Conservation (phyloP, 2,797 vertebrate species). For the Cottoperca gobio region DNA sequence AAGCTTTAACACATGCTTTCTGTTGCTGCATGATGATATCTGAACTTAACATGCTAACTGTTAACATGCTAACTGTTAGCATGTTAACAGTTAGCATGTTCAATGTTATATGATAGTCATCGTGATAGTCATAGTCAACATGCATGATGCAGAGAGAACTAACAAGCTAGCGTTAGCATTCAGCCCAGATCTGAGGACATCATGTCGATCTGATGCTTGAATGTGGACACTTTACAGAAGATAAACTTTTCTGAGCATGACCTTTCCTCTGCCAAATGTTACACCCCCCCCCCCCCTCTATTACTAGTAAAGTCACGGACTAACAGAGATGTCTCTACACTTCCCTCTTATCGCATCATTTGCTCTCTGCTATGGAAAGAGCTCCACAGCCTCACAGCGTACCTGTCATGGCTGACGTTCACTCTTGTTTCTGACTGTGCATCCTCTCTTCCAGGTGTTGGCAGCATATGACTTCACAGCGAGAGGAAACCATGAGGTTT, state of each 20-base stretch:
- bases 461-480: conserved; percentile 90
- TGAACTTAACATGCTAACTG: fast-evolving
- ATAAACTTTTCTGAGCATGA: neutral
- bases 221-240: neutral
- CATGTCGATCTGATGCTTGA: too few species aligned
- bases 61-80: too few species aligned
- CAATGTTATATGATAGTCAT: neutral
- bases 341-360: too few species aligned
- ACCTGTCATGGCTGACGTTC: neutral
- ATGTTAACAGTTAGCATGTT: too few species aligned
- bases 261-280: neutral
- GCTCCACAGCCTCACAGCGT: neutral
- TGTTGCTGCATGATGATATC: too few species aligned
- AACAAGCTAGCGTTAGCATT: too few species aligned
- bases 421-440: neutral
- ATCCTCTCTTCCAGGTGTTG: conserved; percentile 82
- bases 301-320: neutral
- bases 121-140: neutral
- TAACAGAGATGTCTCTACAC: neutral
- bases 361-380: neutral
- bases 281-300: neutral
- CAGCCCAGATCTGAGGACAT: too few species aligned
- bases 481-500: conserved; percentile 89
- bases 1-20: too few species aligned
- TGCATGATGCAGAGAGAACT: too few species aligned